Evolutionary conservation across 2,113 vertebrate genomes (phyloP), one percentile per base, ranked within the genome.

Genomic region (Odontophorus gujanensis): DNA sequence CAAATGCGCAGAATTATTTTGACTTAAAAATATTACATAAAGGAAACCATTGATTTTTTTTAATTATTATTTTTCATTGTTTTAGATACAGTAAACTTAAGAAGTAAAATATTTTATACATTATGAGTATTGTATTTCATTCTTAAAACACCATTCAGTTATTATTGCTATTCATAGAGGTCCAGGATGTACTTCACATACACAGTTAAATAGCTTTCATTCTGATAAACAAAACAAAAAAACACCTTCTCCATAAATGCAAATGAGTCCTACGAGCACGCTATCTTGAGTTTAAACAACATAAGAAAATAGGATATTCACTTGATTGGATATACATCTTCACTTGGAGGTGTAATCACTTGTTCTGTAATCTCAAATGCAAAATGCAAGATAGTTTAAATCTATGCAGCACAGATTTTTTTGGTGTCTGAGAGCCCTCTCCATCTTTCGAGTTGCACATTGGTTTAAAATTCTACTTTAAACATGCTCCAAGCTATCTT

Each of bases 401-500:
- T 72, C 21, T 50, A 21, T 4, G 21, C 45, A 79, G 25, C 0
- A 21, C 15, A 28, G 24, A 26, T 38, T 96, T 71, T 67, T 57
- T 59, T 15, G 63, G 77, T 93, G 81, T 87, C 86, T 82, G 81
- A 94, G 91, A 43, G 45, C 92, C 89, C 89, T 91, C 94, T 95
- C 71, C 50, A 84, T 71, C 42, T 36, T 87, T 42, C 65, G 13
- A 81, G 26, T 57, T 34, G 92, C 40, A 88, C n/a, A 25, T 3
- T 75, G 32, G 34, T 74, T 87, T 79, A 42, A 77, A 86, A 17
- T 14, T 73, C 48, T 58, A 42, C 48, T 85, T 87, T 82, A 74
- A 92, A 55, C 25, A 59, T 7, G 20, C 15, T 45, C 24, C 5
- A 16, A 79, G 19, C 11, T 43, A 43, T 34, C 87, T 45, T 67